Evolutionary conservation across 2,113 vertebrate genomes (phyloP).

Genomic region (Mirounga angustirostris): DNA sequence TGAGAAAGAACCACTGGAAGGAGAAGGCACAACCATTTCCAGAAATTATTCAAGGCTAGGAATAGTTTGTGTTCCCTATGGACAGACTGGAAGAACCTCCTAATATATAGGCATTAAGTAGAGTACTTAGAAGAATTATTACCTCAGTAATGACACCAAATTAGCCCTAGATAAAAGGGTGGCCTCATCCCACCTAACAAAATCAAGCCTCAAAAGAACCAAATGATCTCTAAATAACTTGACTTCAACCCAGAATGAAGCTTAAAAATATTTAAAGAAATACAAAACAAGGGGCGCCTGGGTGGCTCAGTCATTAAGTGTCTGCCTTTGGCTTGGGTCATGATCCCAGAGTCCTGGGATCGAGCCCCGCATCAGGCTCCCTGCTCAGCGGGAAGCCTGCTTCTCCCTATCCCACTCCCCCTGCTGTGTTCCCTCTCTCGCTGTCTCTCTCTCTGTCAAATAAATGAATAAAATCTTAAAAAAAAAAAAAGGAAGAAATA

Average conservation of each 20-base stretch:
- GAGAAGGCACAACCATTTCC: neutral
- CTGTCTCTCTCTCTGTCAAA: too few species aligned
- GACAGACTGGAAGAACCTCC: neutral
- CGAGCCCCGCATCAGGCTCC: too few species aligned
- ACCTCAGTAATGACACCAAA: neutral
- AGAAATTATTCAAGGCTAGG: neutral
- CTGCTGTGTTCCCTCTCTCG: too few species aligned
- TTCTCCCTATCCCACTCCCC: too few species aligned
- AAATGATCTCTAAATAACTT: constrained; percentile 7
- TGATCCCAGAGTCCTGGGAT: too few species aligned
- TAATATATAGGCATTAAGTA: neutral
- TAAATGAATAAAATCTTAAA: too few species aligned
- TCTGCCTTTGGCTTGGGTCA: too few species aligned
- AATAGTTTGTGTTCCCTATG: neutral
- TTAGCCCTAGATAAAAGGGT: neutral
- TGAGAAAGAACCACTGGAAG: neutral
- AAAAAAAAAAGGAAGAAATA: neutral
- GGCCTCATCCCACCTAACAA: neutral
- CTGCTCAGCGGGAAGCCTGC: too few species aligned
- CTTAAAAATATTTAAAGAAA: constrained; percentile 4
- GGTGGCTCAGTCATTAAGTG: too few species aligned
- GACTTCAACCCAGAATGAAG: neutral
- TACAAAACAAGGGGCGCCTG: neutral
- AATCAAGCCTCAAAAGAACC: neutral
- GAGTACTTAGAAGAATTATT: neutral